Evolutionary conservation across 1,140 invertebrate species (phyloP).

Genomic region (Pemphigus obesinymphae): DNA sequence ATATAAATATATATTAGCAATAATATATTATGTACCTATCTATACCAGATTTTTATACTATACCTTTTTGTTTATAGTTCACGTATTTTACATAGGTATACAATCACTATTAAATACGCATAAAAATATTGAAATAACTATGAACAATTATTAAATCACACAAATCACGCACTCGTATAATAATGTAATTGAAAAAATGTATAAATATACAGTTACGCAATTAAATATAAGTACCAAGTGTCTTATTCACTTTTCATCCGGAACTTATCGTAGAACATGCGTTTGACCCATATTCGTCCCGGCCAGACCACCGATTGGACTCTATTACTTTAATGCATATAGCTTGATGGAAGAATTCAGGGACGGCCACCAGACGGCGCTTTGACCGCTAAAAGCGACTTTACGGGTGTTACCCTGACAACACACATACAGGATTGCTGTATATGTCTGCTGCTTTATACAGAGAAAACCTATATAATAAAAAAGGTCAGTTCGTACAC

Average conservation of each 20-base stretch:
- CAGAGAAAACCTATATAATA: conserved; percentile 11
- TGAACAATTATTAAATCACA: not conserved
- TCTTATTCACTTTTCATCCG: not conserved
- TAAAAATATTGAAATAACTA: too few relatives aligned
- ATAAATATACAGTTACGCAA: not conserved
- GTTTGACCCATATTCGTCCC: conserved; percentile 34
- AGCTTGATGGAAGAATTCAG: not conserved
- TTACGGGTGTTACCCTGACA: conserved; percentile 20
- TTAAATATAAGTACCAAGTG: not conserved
- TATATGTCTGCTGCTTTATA: not conserved
- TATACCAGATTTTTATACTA: not conserved
- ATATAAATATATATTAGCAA: too few relatives aligned
- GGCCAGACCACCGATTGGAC: conserved; percentile 36
- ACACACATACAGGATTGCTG: not conserved
- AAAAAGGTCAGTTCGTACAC: conserved; percentile 26
- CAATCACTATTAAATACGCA: not conserved
- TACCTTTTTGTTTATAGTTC: conserved; percentile 1
- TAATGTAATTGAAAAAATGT: not conserved
- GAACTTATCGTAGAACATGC: not conserved
- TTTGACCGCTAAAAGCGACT: not conserved
- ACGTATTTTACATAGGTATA: too few relatives aligned
- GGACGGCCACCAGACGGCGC: conserved; percentile 16
- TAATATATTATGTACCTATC: too few relatives aligned
- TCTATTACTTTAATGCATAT: conserved; percentile 10
- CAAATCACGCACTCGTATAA: not conserved